phyloP scores from a whole-genome alignment of 2,113 vertebrate species.

The Hippocampus zosterae region DNA sequence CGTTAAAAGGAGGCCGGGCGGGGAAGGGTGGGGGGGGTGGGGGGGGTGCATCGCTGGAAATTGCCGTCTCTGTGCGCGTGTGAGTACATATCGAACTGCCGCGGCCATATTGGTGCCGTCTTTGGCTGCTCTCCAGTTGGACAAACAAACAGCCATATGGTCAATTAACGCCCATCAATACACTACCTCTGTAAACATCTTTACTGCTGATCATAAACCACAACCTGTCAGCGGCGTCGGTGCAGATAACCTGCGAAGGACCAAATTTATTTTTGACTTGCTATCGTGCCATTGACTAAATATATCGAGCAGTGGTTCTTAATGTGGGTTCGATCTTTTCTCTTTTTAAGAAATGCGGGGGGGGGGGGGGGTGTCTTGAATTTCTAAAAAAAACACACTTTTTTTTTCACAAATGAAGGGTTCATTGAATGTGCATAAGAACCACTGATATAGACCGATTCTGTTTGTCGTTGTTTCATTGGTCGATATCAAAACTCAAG shows the following conservation, averaged over 20 bases:
- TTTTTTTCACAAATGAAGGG: too few relatives aligned
- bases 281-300: neutral
- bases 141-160: conserved; percentile 68
- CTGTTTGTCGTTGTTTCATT: neutral
- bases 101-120: conserved; percentile 19
- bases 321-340: too few relatives aligned
- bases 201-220: conserved; percentile 62
- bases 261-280: neutral
- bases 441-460: neutral
- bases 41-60: conserved; percentile 24
- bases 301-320: too few relatives aligned
- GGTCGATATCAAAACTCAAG: neutral
- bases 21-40: too few relatives aligned
- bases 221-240: conserved; percentile 46
- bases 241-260: neutral
- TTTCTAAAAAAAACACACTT: too few relatives aligned
- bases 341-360: too few relatives aligned
- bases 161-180: conserved; percentile 71
- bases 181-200: conserved; percentile 62
- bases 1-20: too few relatives aligned
- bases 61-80: conserved; percentile 14
- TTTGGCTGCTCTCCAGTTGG: conserved; percentile 49
- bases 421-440: too few relatives aligned
- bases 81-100: conserved; percentile 11
- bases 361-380: too few relatives aligned